Conservation (phyloP, 2,797 vertebrate genomes). For the Sphaeramia orbicularis region DNA sequence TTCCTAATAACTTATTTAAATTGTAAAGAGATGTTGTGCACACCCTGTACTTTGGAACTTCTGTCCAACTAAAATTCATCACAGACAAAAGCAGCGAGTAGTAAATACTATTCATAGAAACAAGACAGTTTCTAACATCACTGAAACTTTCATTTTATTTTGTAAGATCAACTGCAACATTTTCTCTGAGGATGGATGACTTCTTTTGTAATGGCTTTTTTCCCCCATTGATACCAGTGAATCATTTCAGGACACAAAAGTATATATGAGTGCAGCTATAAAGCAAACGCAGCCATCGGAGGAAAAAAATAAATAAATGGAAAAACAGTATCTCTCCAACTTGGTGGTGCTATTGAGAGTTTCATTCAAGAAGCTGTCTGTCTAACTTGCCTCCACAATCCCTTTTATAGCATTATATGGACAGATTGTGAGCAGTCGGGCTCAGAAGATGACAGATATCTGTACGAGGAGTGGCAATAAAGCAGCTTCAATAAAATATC, state of each 20-base stretch:
- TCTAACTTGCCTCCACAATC: slow-evolving; percentile 31
- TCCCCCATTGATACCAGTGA: not conserved
- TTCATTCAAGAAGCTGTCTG: slow-evolving; percentile 35
- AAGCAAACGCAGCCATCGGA: not conserved
- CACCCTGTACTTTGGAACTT: too few species aligned
- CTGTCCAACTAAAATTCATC: too few species aligned
- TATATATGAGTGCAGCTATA: not conserved
- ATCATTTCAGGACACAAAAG: not conserved
- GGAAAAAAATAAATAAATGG: not conserved
- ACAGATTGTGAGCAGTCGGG: slow-evolving; percentile 23
- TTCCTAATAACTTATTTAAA: too few species aligned
- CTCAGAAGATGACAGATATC: slow-evolving; percentile 38
- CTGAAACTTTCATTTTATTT: slow-evolving; percentile 4
- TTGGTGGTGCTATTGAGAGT: slow-evolving; percentile 7
- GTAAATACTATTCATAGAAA: too few species aligned
- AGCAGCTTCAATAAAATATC: slow-evolving; percentile 34
- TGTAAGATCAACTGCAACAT: not conserved
- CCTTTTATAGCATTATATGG: slow-evolving; percentile 23
- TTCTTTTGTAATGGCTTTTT: slow-evolving; percentile 3
- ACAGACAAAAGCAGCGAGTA: too few species aligned
- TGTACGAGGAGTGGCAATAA: slow-evolving; percentile 16
- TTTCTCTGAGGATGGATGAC: not conserved
- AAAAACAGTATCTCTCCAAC: slow-evolving; percentile 4
- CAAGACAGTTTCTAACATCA: too few species aligned
- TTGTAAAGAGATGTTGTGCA: too few species aligned